Percentiles rank a stretch among this genome's conserved stretches.
phyloP scores from a whole-genome alignment of 1,140 invertebrate genomes.

The Helicoverpa zea region DNA sequence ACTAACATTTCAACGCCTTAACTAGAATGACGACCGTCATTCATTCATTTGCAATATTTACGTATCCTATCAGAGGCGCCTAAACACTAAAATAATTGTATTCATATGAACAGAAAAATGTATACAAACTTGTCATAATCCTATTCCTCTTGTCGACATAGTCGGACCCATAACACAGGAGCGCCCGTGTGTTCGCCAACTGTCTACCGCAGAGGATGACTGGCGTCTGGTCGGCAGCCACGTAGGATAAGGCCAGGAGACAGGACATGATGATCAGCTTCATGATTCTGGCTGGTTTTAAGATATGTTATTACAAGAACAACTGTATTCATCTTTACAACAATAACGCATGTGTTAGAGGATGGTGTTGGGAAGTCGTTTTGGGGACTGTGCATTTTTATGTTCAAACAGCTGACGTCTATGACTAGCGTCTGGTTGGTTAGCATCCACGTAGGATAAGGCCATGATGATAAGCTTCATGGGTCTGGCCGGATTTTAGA shows the following conservation, averaged over 20 bases:
- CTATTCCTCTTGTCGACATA: constrained; percentile 16
- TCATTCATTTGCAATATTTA: too few species aligned
- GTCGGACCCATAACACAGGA: constrained; percentile 4
- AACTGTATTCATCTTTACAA: too few species aligned
- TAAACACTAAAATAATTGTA: too few species aligned
- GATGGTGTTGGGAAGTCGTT: too few species aligned
- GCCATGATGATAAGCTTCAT: constrained; percentile 25
- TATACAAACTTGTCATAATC: constrained; percentile 8
- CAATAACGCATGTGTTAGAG: too few species aligned
- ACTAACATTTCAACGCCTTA: too few species aligned
- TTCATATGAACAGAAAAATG: background rate
- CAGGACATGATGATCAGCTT: constrained; percentile 14
- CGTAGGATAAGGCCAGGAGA: constrained; percentile 23
- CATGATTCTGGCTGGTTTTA: background rate
- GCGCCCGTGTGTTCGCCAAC: constrained; percentile 56
- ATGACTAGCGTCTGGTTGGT: constrained; percentile 52
- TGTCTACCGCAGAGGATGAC: constrained; percentile 58
- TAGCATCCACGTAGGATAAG: constrained; percentile 23
- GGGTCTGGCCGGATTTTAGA: background rate
- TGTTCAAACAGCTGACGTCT: too few species aligned
- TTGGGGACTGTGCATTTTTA: too few species aligned
- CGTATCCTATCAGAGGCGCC: too few species aligned
- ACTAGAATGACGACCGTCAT: too few species aligned
- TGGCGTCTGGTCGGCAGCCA: constrained; percentile 47
- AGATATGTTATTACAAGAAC: background rate